Conservation (phyloP, 2,797 vertebrate genomes). For the Chaetodon trifasciatus region DNA sequence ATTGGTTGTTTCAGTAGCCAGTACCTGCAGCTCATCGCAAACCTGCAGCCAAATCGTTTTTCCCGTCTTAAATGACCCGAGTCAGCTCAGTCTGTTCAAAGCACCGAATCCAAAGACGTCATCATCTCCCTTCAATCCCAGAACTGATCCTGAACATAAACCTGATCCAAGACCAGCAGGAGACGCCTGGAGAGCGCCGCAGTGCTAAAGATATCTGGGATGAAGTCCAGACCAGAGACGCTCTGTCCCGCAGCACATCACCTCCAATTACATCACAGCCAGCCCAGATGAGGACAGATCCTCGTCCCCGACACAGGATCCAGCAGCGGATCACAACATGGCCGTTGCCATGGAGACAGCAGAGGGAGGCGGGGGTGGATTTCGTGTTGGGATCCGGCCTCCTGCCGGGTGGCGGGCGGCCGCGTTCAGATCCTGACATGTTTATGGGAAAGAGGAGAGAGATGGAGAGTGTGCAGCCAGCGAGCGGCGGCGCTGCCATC, state of each 20-base stretch:
- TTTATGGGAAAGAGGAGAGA: constrained; percentile 42
- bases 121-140: background rate
- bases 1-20: constrained; percentile 1
- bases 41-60: background rate
- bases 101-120: background rate
- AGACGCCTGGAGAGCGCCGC: background rate
- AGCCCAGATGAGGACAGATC: constrained; percentile 2
- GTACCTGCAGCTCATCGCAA: background rate
- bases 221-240: background rate
- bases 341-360: constrained; percentile 14
- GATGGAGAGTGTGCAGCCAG: constrained; percentile 9
- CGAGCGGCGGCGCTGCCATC: background rate
- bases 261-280: background rate
- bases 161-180: constrained; percentile 9
- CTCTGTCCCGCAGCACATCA: background rate
- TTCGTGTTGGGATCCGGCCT: constrained; percentile 3
- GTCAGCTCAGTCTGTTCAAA: background rate
- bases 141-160: constrained; percentile 4
- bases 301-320: background rate
- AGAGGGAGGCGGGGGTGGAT: constrained; percentile 1
- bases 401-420: constrained; percentile 27
- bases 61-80: background rate
- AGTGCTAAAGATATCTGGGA: background rate
- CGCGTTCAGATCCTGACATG: constrained; percentile 15
- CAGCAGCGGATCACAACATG: constrained; percentile 40